Evolutionary conservation across 2,888 invertebrate species (phyloP).

Genomic region (Buathra laborator): DNA sequence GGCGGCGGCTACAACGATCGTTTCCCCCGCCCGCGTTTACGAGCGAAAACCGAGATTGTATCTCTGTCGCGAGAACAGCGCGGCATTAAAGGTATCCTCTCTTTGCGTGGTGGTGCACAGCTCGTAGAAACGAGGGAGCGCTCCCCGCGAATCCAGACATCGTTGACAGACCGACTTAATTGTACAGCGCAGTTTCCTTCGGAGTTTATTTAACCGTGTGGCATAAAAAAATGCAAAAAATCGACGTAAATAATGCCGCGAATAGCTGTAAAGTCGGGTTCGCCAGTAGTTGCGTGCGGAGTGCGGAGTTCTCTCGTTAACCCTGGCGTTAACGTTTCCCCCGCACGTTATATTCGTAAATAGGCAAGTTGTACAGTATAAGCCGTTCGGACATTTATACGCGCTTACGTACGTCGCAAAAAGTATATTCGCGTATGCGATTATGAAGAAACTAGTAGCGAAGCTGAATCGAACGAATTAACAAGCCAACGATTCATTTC

Average conservation of each 20-base stretch:
- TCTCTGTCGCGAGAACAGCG: slow-evolving; percentile 67
- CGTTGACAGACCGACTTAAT: slow-evolving; percentile 76
- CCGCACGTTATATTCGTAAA: slow-evolving; percentile 53
- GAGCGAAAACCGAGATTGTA: slow-evolving; percentile 72
- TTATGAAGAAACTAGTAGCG: background rate
- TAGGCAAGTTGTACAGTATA: slow-evolving; percentile 20
- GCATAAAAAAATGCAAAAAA: slow-evolving; percentile 33
- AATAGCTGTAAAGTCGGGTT: slow-evolving; percentile 52
- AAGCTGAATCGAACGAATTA: background rate
- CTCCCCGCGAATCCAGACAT: slow-evolving; percentile 14
- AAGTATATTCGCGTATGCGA: background rate
- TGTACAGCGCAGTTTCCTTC: slow-evolving; percentile 64
- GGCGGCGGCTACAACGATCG: slow-evolving; percentile 27
- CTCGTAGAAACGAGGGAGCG: background rate
- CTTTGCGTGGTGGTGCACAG: background rate
- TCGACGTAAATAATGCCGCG: slow-evolving; percentile 65
- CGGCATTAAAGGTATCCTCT: slow-evolving; percentile 2
- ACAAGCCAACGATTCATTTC: slow-evolving; percentile 8
- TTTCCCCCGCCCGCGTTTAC: slow-evolving; percentile 31
- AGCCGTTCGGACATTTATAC: slow-evolving; percentile 20
- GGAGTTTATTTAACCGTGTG: slow-evolving; percentile 44
- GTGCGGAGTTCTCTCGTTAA: slow-evolving; percentile 63
- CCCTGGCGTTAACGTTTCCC: slow-evolving; percentile 63
- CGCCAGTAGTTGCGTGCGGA: background rate
- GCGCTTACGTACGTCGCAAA: background rate